These are phyloP conservation scores for Amphibalanus amphitrite DNA, from an alignment of 1,140 invertebrate species.

Conservation along the genomic window DNA sequence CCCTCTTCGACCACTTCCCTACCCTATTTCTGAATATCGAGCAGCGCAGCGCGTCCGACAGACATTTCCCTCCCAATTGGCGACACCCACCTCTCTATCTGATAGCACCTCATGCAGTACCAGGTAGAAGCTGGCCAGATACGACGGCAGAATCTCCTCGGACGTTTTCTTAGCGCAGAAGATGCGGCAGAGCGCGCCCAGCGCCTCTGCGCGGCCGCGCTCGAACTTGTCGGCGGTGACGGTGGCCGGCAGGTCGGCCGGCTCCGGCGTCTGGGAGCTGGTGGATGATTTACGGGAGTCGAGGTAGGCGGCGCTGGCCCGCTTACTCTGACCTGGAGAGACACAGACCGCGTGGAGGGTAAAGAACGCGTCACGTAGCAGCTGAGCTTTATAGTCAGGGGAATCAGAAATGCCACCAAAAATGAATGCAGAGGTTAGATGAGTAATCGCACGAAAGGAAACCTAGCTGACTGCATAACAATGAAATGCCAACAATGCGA, in stretches of 20 bases:
- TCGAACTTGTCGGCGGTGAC: conserved; percentile 10
- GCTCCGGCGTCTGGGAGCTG: conserved; percentile 6
- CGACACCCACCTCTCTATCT: neutral
- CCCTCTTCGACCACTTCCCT: no score
- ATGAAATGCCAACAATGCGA: no score
- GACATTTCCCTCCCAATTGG: no score
- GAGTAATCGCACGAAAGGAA: no score
- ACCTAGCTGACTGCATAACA: no score
- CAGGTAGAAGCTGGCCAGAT: conserved; percentile 86
- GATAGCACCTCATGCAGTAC: conserved; percentile 67
- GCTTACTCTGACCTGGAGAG: neutral
- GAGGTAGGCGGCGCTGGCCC: neutral
- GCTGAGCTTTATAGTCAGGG: no score
- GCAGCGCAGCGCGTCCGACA: no score
- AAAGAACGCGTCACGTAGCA: no score
- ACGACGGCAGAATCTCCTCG: conserved; percentile 84
- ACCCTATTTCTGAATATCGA: no score
- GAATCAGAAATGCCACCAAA: no score
- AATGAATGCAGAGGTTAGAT: no score
- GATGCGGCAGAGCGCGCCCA: conserved; percentile 84
- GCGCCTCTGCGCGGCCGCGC: conserved; percentile 60
- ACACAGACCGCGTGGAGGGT: neutral
- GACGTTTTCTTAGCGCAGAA: conserved; percentile 91
- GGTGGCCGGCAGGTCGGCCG: neutral
- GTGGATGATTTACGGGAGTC: conserved; percentile 3